Percentiles rank a stretch among this genome's conserved stretches.
phyloP scores from a whole-genome alignment of 2,888 invertebrate species.

The Parthenolecanium corni region DNA sequence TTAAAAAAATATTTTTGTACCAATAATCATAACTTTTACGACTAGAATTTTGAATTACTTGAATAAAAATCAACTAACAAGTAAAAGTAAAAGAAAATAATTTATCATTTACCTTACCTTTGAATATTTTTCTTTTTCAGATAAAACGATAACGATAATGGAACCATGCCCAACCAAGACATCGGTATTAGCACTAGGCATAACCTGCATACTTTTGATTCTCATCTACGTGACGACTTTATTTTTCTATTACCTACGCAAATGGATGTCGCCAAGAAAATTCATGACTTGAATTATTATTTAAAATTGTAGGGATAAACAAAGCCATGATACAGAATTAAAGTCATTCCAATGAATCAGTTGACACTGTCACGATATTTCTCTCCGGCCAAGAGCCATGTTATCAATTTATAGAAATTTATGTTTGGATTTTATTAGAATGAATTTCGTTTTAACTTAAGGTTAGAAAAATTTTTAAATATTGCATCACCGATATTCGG shows the following conservation, averaged over 20 bases:
- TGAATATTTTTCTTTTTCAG: slow-evolving; percentile 41
- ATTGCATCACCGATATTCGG: not conserved
- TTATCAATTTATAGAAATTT: no score
- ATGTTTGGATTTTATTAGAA: no score
- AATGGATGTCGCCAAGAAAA: slow-evolving; percentile 77
- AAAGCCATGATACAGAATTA: not conserved
- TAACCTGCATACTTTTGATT: slow-evolving; percentile 78
- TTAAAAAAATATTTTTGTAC: no score
- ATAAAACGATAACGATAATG: slow-evolving; percentile 79
- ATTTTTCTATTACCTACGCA: slow-evolving; percentile 87
- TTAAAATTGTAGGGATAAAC: slow-evolving; percentile 6
- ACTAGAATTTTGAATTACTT: no score
- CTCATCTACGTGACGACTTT: slow-evolving; percentile 81
- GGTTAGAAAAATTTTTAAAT: not conserved
- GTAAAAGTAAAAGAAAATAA: no score
- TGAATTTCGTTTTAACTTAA: no score
- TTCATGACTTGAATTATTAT: slow-evolving; percentile 48
- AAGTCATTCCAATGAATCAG: not conserved
- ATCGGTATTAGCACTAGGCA: slow-evolving; percentile 78
- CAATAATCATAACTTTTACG: no score
- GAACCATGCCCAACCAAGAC: slow-evolving; percentile 86
- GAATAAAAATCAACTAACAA: no score
- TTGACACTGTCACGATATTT: not conserved
- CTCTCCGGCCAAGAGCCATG: not conserved
- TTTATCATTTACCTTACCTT: no score